phyloP scores from a whole-genome alignment of 2,113 vertebrate species.

The Clarias macrocephalus region DNA sequence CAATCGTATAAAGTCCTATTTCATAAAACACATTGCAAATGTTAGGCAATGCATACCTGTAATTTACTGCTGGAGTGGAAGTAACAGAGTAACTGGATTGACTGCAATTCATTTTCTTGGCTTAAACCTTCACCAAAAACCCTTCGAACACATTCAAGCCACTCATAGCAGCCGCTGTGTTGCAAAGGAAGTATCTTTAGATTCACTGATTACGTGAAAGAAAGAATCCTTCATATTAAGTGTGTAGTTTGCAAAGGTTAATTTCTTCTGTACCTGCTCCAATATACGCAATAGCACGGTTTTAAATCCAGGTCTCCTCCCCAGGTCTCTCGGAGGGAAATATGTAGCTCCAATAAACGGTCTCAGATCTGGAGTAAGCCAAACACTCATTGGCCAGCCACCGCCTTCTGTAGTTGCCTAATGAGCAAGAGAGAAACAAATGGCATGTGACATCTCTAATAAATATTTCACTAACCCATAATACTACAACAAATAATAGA shows the following conservation, averaged over 20 bases:
- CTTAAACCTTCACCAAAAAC: no score
- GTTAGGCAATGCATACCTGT: no score
- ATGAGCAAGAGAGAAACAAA: background rate
- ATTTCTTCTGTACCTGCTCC: constrained; percentile 76
- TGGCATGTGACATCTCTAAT: background rate
- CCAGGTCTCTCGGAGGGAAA: constrained; percentile 84
- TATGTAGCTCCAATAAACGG: constrained; percentile 92
- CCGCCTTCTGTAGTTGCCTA: constrained; percentile 91
- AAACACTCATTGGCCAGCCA: constrained; percentile 97
- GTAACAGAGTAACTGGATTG: no score
- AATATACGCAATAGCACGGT: constrained; percentile 82
- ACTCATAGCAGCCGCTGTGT: no score
- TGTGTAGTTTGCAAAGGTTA: background rate
- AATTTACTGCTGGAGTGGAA: no score
- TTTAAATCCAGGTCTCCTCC: constrained; percentile 81
- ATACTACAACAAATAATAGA: background rate
- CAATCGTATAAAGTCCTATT: no score
- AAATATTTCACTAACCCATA: background rate
- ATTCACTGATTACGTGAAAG: no score
- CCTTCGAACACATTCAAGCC: no score
- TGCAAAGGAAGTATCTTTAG: no score
- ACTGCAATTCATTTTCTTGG: no score
- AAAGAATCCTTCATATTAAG: background rate
- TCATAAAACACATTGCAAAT: no score
- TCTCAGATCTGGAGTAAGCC: constrained; percentile 89